These are phyloP conservation scores for Gnathonemus echidnorhynchus DNA, from an alignment of 2,113 vertebrate species.

Conservation along the genomic window DNA sequence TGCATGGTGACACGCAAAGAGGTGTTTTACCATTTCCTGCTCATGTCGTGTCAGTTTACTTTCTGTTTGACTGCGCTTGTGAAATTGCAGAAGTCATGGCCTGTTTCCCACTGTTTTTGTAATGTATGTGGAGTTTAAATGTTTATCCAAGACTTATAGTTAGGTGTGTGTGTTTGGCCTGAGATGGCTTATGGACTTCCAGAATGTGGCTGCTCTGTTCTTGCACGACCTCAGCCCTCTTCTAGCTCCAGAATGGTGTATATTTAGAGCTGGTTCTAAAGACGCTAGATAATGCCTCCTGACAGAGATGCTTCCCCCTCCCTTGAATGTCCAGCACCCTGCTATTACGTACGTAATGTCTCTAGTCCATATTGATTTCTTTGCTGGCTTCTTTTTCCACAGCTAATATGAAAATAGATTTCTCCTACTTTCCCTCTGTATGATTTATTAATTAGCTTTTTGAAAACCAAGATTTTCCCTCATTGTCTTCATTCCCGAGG, in stretches of 20 bases:
- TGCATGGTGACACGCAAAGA: neutral
- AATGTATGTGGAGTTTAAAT: neutral
- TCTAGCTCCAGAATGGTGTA: slow-evolving; percentile 24
- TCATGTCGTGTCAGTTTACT: neutral
- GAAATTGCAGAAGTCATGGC: neutral
- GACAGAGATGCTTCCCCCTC: slow-evolving; percentile 28
- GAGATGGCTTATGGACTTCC: neutral
- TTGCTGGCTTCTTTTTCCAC: neutral
- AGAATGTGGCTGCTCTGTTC: slow-evolving; percentile 19
- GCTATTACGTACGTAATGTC: slow-evolving; percentile 16
- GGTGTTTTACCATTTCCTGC: neutral
- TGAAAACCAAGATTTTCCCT: neutral
- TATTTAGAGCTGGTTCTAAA: slow-evolving; percentile 35
- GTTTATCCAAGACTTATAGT: neutral
- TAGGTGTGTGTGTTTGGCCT: neutral
- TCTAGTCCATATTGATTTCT: slow-evolving; percentile 3
- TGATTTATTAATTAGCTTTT: slow-evolving; percentile 18
- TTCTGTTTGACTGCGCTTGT: neutral
- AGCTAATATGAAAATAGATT: slow-evolving; percentile 10
- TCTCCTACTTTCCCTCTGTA: neutral
- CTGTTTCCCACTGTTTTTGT: neutral
- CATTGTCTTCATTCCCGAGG: neutral
- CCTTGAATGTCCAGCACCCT: slow-evolving; percentile 19
- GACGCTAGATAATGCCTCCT: slow-evolving; percentile 37
- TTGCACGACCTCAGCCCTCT: slow-evolving; percentile 25